phyloP scores from a whole-genome alignment of 2,113 vertebrate species.

The Bujurquina vittata region DNA sequence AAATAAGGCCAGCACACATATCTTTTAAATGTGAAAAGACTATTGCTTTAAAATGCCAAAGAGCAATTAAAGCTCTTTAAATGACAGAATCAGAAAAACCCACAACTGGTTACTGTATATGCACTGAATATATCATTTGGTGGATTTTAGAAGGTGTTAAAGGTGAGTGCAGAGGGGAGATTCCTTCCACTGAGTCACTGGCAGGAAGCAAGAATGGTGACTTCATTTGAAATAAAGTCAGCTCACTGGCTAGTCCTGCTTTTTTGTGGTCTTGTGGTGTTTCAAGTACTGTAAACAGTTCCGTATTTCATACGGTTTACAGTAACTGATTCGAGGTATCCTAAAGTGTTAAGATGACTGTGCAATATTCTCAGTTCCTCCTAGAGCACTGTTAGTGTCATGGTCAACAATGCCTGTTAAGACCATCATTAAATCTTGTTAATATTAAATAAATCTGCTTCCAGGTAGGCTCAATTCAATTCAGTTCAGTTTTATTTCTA shows the following conservation, averaged over 20 bases:
- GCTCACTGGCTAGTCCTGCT: not conserved
- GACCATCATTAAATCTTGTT: not conserved
- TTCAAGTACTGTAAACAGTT: too few species aligned
- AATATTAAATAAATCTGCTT: not conserved
- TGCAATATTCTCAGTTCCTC: constrained; percentile 2
- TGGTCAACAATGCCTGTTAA: not conserved
- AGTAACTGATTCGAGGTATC: not conserved
- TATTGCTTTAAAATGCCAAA: too few species aligned
- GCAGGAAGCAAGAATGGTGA: not conserved
- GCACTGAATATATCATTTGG: not conserved
- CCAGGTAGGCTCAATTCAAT: not conserved
- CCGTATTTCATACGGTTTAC: not conserved
- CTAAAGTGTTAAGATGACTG: not conserved
- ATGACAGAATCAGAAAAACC: not conserved
- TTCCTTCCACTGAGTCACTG: not conserved
- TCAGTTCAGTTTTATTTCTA: too few species aligned
- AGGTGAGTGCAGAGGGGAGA: not conserved
- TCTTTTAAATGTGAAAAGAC: too few species aligned
- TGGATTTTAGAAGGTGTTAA: too few species aligned
- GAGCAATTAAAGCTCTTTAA: not conserved
- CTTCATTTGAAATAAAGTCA: not conserved
- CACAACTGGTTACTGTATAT: not conserved
- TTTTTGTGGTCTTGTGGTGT: not conserved
- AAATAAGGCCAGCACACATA: too few species aligned
- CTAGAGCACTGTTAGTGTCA: not conserved